Evolutionary conservation across 2,113 vertebrate genomes (phyloP).

Genomic region (Ardeotis arabs): DNA sequence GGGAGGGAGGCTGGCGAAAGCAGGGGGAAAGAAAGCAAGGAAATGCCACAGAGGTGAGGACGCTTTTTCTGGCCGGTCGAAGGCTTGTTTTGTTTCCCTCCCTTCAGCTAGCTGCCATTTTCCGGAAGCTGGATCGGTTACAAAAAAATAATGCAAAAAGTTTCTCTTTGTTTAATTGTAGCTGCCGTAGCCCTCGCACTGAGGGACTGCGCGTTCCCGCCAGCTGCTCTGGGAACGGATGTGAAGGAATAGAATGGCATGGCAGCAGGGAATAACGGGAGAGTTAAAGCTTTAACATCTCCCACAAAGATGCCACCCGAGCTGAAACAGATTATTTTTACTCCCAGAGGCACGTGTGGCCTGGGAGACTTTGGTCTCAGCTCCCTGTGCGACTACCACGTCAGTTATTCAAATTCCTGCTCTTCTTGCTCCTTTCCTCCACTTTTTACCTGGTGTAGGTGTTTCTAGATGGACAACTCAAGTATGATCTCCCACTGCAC

Average conservation of each 20-base stretch:
- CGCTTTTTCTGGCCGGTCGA: neutral
- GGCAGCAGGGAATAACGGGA: neutral
- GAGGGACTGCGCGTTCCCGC: neutral
- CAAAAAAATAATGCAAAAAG: neutral
- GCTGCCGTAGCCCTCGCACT: neutral
- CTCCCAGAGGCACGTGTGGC: neutral
- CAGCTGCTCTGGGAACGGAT: neutral
- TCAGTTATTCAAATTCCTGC: neutral
- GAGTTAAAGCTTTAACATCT: neutral
- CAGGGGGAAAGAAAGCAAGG: constrained; percentile 51
- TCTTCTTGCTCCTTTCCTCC: neutral
- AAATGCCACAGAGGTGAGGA: constrained; percentile 68
- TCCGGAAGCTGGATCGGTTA: neutral
- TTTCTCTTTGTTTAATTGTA: constrained; percentile 57
- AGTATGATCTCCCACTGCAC: fast-evolving
- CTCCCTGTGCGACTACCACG: fast-evolving
- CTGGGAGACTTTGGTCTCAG: neutral
- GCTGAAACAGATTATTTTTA: neutral
- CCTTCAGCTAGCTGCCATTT: constrained; percentile 39
- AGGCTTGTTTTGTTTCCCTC: constrained; percentile 25
- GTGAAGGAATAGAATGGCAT: fast-evolving
- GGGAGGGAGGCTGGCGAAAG: neutral
- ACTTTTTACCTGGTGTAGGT: neutral
- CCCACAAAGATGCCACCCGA: fast-evolving
- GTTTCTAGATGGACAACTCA: neutral